Evolutionary conservation across 1,140 invertebrate genomes (phyloP).

Genomic region (Sitodiplosis mosellana): DNA sequence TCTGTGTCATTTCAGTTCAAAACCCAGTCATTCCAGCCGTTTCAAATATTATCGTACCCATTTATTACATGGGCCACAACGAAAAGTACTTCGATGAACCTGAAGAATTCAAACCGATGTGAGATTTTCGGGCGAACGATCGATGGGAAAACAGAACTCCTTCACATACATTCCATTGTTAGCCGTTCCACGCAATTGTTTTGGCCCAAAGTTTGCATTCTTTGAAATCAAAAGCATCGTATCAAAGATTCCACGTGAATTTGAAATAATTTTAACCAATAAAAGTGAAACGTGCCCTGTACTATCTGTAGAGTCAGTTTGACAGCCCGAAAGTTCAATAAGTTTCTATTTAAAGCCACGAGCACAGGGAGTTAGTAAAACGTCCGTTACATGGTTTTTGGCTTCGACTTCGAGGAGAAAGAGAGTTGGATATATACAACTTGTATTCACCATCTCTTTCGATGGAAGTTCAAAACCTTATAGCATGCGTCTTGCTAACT

Average conservation of each 20-base stretch:
- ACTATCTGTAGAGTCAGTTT: conserved; percentile 26
- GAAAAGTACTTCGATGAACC: neutral
- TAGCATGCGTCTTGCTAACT: too few relatives aligned
- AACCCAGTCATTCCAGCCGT: neutral
- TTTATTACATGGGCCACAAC: neutral
- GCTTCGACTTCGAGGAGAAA: too few relatives aligned
- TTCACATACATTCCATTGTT: conserved; percentile 35
- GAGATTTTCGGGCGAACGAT: conserved; percentile 33
- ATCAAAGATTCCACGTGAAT: conserved; percentile 21
- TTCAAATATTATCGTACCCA: neutral
- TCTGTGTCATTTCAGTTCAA: too few relatives aligned
- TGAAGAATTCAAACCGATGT: conserved; percentile 36
- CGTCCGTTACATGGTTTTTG: too few relatives aligned
- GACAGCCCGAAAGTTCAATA: conserved; percentile 23
- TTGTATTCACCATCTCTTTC: too few relatives aligned
- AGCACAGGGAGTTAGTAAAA: too few relatives aligned
- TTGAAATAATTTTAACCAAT: conserved; percentile 12
- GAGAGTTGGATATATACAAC: too few relatives aligned
- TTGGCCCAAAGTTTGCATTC: conserved; percentile 35
- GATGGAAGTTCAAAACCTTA: too few relatives aligned
- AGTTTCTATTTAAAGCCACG: conserved; percentile 19
- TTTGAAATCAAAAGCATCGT: conserved; percentile 26
- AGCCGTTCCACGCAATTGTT: conserved; percentile 26
- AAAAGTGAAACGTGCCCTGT: conserved; percentile 18
- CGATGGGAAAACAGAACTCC: conserved; percentile 17